Evolutionary conservation across 2,888 invertebrate species (phyloP), one percentile per base, ranked within the genome.

Genomic region (Spodoptera exigua): DNA sequence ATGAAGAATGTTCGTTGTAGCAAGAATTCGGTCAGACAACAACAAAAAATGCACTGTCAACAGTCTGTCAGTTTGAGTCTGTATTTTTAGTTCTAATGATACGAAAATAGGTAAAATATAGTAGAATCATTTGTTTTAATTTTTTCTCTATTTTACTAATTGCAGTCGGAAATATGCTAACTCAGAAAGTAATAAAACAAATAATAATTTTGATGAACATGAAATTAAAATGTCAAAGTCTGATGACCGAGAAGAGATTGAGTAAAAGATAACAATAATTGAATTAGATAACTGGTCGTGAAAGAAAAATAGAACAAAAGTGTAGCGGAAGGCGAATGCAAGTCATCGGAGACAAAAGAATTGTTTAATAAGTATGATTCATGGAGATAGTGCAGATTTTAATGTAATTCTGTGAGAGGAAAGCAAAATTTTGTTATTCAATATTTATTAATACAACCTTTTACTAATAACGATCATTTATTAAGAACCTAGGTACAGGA

Each of bases 311-410:
- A 72, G 58, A 74, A 80, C 62, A 73, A 75, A 70, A 70, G 51
- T 69, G 61, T 79, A 81, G 77, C 75, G 43, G 55, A 67, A 70
- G 41, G 60, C 82, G 83, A 81, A 77, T 75, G 85, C 86, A 87
- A 89, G 88, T 88, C 88, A 87, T 67, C 57, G 70, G 67, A 81
- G 78, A 89, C 89, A 90, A 89, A 89, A 83, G 82, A 86, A 84
- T 81, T 83, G 73, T 80, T 80, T 81, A 85, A 82, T 83, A 74
- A 72, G 53, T 72, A 74, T 68, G 83, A 80, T 83, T n/a, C 77
- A 64, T 41, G 51, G 44, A 74, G 84, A 83, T 81, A 80, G 68
- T 70, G 70, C 70, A 71, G 71, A 75, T 70, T 72, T 65, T 62
- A 66, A 61, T 51, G 61, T 53, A 39, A 80, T 79, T 74, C 39